Conservation (phyloP, 2,797 vertebrate genomes). For the Parambassis ranga region DNA sequence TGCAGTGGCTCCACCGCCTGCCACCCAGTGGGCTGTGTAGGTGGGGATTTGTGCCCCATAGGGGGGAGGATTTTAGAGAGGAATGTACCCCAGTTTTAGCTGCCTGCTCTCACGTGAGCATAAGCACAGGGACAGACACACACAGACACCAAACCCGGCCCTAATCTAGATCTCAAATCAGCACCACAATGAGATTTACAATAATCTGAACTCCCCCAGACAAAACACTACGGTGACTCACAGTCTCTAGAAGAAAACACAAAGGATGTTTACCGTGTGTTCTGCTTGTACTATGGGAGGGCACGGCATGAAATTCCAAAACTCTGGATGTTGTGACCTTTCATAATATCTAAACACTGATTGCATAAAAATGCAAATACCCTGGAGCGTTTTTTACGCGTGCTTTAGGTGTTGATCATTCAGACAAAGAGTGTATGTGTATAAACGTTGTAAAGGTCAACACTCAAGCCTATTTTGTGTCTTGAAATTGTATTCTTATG, state of each 20-base stretch:
- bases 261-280: conserved; percentile 39
- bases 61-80: conserved; percentile 13
- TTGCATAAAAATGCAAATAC: background rate
- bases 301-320: conserved; percentile 36
- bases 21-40: conserved; percentile 41
- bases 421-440: background rate
- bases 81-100: conserved; percentile 24
- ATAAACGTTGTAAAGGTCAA: conserved; percentile 14
- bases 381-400: background rate
- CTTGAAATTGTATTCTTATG: conserved; percentile 25
- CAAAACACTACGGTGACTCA: conserved; percentile 44
- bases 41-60: conserved; percentile 40
- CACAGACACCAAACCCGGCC: conserved; percentile 41
- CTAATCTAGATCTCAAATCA: conserved; percentile 70
- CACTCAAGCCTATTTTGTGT: background rate
- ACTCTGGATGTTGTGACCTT: conserved; percentile 8
- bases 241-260: conserved; percentile 33
- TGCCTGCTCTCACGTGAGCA: conserved; percentile 28
- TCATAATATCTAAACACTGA: background rate
- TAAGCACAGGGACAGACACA: conserved; percentile 1
- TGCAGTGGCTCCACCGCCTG: conserved; percentile 53
- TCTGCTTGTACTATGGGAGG: background rate
- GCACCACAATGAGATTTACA: conserved; percentile 54
- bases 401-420: background rate
- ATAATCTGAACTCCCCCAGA: conserved; percentile 59